Conservation (phyloP, 2,797 vertebrate genomes). For the Sphaeramia orbicularis region DNA sequence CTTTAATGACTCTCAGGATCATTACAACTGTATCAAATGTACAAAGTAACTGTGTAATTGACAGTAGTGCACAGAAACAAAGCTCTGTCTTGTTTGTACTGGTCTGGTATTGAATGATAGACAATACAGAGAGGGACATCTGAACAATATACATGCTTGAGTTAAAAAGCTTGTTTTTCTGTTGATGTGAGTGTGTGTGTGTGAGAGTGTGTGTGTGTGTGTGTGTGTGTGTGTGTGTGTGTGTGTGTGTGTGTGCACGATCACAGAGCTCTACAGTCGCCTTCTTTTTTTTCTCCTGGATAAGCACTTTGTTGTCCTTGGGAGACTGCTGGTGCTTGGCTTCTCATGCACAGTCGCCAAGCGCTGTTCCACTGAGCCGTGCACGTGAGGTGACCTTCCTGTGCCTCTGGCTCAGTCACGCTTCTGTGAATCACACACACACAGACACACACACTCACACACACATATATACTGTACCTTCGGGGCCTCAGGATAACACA, state of each 20-base stretch:
- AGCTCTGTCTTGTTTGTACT: too few species aligned
- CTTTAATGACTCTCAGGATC: not conserved
- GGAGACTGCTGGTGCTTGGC: slow-evolving; percentile 80
- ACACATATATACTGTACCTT: slow-evolving; percentile 33
- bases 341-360: slow-evolving; percentile 68
- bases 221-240: slow-evolving; percentile 30
- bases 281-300: slow-evolving; percentile 69
- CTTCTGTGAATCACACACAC: slow-evolving; percentile 54
- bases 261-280: slow-evolving; percentile 63
- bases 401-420: slow-evolving; percentile 75
- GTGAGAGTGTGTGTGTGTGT: too few species aligned
- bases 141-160: slow-evolving; percentile 13
- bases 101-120: not conserved
- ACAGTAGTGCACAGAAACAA: slow-evolving; percentile 21
- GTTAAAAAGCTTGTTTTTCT: slow-evolving; percentile 49
- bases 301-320: slow-evolving; percentile 86
- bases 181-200: slow-evolving; percentile 44
- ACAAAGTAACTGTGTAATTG: slow-evolving; percentile 14
- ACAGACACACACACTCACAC: slow-evolving; percentile 22
- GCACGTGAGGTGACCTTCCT: slow-evolving; percentile 81
- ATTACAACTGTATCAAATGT: slow-evolving; percentile 5
- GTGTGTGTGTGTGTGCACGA: slow-evolving; percentile 44
- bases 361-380: slow-evolving; percentile 72
- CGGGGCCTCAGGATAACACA: slow-evolving; percentile 60
- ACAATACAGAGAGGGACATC: slow-evolving; percentile 12